Evolutionary conservation across 1,140 invertebrate genomes (phyloP).

Genomic region (Penaeus chinensis): DNA sequence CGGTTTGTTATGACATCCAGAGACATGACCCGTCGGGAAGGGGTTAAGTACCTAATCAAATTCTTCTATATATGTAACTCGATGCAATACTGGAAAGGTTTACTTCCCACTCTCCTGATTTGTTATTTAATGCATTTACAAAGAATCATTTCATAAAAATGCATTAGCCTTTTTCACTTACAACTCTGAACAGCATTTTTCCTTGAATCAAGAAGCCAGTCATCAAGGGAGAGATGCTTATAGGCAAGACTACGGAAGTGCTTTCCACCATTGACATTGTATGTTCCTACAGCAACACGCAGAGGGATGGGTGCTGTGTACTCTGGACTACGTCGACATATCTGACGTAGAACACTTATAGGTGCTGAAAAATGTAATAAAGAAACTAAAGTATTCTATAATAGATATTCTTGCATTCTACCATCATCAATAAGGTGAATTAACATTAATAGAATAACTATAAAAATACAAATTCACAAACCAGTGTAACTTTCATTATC

Average conservation of each 20-base stretch:
- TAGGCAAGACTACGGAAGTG: constrained; percentile 97
- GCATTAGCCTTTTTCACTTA: constrained; percentile 65
- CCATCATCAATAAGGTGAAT: no score
- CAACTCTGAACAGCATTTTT: constrained; percentile 69
- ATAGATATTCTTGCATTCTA: no score
- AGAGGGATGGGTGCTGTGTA: constrained; percentile 81
- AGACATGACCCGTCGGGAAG: no score
- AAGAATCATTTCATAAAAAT: background rate
- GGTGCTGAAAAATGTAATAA: constrained; percentile 68
- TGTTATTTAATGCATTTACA: background rate
- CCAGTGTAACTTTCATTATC: no score
- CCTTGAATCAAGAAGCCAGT: constrained; percentile 90
- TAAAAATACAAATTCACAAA: no score
- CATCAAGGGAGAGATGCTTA: constrained; percentile 90
- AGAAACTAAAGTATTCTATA: background rate
- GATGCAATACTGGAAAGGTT: background rate
- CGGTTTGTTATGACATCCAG: no score
- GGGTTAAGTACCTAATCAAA: no score
- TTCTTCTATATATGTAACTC: background rate
- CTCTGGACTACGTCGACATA: constrained; percentile 80
- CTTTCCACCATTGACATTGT: constrained; percentile 99
- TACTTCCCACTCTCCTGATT: no score
- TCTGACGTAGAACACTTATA: constrained; percentile 68
- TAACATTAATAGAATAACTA: background rate
- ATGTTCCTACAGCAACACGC: constrained; percentile 91